phyloP scores from a whole-genome alignment of 1,140 invertebrate species.

The Rhopalosiphum padi region DNA sequence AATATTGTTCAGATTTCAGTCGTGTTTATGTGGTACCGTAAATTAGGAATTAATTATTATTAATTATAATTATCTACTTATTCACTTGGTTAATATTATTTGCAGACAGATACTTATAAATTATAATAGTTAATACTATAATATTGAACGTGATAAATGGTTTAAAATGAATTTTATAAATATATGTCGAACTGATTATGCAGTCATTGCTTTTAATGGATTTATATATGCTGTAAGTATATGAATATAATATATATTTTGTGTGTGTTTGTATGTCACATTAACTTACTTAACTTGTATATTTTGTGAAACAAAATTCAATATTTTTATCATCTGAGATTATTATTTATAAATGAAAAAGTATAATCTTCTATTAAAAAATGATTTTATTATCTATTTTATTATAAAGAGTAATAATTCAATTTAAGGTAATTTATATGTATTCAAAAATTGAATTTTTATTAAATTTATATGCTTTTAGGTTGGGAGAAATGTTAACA shows the following conservation, averaged over 20 bases:
- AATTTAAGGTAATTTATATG: background rate
- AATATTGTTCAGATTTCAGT: background rate
- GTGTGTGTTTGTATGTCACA: too few relatives aligned
- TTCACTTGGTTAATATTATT: background rate
- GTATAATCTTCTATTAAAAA: background rate
- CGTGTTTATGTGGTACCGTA: background rate
- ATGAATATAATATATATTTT: background rate
- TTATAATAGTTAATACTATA: background rate
- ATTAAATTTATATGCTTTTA: background rate
- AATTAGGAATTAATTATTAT: background rate
- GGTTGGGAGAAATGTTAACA: background rate
- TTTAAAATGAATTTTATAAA: background rate
- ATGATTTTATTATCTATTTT: background rate
- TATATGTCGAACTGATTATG: background rate
- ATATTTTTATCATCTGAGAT: background rate
- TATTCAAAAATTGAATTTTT: background rate
- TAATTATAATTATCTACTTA: background rate
- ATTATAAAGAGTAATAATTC: background rate
- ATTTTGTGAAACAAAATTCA: too few relatives aligned
- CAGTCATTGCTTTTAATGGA: background rate
- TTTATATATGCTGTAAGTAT: background rate
- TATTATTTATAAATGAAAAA: background rate
- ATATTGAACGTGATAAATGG: background rate
- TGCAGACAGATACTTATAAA: background rate
- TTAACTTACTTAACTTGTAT: too few relatives aligned